Evolutionary conservation across 2,797 vertebrate species (phyloP), one percentile per base, ranked within the genome.

Genomic region (Cossypha niveicapilla): DNA sequence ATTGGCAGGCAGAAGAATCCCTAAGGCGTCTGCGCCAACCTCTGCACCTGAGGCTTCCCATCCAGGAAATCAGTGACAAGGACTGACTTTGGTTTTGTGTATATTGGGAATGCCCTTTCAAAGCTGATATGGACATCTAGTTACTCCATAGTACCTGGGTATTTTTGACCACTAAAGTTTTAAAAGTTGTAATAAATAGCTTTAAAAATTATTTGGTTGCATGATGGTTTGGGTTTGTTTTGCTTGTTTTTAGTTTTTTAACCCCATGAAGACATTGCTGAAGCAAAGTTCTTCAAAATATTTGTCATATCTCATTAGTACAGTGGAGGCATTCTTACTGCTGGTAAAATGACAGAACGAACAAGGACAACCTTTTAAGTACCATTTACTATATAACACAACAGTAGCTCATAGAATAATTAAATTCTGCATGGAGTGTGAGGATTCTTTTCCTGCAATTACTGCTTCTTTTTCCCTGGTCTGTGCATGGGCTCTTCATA

Each of bases 1-100:
- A 37, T 14, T 60, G 8, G 70, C 96, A 99, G 99, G 98, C 98
- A 73, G 98, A 98, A 95, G 98, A 98, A 44, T 98, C 98, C 73
- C 96, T 99, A 92, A 97, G 81, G 77, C 98, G 97, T 16, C 96
- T 99, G 89, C 98, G 97, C 74, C 98, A 97, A 13, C 97, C 98
- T 27, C 98, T 98, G 70, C 96, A 92, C 18, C 96, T 98, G 73
- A 98, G 92, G 80, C 97, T 98, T 30, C 98, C 98, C 21, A 90
- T 98, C 39, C 97, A 98, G 84, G 98, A 98, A 79, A 97, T 99
- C 67, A 94, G 27, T 35, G 87, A 95, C 22, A 98, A 98, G 97
- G 96, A 97, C 86, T 98, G 96, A 98, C 67, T 11, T 79, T 24
- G 42, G 77, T 91, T 96, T 94, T 93, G 89, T 88, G 58, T 27